phyloP scores from a whole-genome alignment of 2,888 invertebrate species.

The Megaustenia siamemsis region DNA sequence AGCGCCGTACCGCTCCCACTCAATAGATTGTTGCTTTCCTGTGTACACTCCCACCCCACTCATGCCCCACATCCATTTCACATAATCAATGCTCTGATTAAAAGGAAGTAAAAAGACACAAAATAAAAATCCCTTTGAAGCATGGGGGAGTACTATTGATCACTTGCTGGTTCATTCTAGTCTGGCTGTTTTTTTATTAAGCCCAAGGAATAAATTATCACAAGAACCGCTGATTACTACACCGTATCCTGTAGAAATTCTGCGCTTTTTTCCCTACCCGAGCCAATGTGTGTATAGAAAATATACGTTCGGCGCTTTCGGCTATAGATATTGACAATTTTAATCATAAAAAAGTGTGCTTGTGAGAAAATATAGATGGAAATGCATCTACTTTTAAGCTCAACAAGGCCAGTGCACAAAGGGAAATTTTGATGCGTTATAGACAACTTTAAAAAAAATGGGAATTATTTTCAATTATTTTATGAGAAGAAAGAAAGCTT shows the following conservation, averaged over 20 bases:
- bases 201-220: constrained; percentile 14
- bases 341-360: too few relatives aligned
- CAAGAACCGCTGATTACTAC: background rate
- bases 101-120: background rate
- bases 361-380: too few relatives aligned
- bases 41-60: too few relatives aligned
- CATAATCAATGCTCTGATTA: constrained; percentile 7
- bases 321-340: too few relatives aligned
- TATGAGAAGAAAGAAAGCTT: too few relatives aligned
- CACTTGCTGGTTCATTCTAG: constrained; percentile 19
- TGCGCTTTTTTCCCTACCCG: background rate
- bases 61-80: background rate
- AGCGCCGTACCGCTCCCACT: background rate
- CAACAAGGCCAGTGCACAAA: too few relatives aligned
- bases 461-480: too few relatives aligned
- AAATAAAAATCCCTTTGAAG: constrained; percentile 19
- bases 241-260: background rate
- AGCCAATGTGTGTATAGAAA: background rate
- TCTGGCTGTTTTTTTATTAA: constrained; percentile 2
- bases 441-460: too few relatives aligned
- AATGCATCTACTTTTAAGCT: too few relatives aligned
- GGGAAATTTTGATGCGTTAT: too few relatives aligned
- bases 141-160: constrained; percentile 7
- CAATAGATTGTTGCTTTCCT: background rate
- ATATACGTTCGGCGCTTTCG: background rate